Evolutionary conservation across 2,113 vertebrate species (phyloP).

Genomic region (Leiothrix lutea): DNA sequence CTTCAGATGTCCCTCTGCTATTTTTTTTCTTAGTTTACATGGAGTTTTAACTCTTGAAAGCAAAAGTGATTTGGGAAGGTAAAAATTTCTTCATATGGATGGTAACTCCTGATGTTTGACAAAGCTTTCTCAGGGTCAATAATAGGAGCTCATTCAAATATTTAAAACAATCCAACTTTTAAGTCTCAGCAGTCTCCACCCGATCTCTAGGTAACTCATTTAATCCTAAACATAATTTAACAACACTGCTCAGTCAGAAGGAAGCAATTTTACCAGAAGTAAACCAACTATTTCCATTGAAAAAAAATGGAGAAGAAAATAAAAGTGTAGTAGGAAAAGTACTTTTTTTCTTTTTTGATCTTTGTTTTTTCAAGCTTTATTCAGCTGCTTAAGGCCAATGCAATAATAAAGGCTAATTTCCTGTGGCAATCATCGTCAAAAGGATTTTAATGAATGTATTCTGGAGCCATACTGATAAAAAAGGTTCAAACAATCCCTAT

Average conservation of each 20-base stretch:
- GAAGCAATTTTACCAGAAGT: background rate
- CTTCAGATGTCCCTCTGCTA: background rate
- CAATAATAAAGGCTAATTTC: conserved; percentile 18
- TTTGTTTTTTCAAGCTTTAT: conserved; percentile 16
- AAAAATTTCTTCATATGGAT: background rate
- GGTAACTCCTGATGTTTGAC: background rate
- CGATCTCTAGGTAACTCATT: background rate
- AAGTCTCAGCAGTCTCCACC: background rate
- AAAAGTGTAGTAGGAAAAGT: background rate
- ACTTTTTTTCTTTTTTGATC: background rate
- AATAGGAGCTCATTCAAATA: background rate
- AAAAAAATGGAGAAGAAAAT: background rate
- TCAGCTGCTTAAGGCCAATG: background rate
- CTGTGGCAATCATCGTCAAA: conserved; percentile 18
- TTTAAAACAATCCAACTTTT: background rate
- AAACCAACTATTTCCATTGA: background rate
- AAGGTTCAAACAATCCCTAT: conserved; percentile 6
- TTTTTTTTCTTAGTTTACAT: background rate
- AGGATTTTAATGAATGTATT: background rate
- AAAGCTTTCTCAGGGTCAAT: background rate
- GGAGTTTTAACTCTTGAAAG: background rate
- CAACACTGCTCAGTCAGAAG: background rate
- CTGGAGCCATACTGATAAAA: conserved; percentile 32
- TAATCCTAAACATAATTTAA: background rate
- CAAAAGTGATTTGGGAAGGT: background rate